Conservation (phyloP, 1,140 invertebrate genomes). For the Drosophila gunungcola region DNA sequence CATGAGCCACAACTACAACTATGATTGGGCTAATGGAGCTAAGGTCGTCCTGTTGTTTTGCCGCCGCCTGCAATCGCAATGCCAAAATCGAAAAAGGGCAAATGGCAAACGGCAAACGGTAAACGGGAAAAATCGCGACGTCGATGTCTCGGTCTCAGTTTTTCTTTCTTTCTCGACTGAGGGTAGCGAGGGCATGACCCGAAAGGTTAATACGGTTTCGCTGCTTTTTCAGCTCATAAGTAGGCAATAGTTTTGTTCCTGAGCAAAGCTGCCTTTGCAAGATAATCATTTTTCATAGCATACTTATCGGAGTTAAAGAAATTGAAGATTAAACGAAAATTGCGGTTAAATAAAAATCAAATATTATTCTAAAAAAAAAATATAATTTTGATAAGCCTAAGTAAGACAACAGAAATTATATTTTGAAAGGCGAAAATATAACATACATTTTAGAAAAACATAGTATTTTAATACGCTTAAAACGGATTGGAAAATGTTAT, state of each 20-base stretch:
- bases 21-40: slow-evolving; percentile 43
- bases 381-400: too few relatives aligned
- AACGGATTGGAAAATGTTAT: too few relatives aligned
- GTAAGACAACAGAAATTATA: too few relatives aligned
- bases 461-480: too few relatives aligned
- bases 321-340: too few relatives aligned
- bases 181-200: slow-evolving; percentile 21
- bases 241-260: neutral
- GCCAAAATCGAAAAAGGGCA: slow-evolving; percentile 25
- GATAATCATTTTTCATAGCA: neutral
- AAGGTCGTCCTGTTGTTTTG: slow-evolving; percentile 20
- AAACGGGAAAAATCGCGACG: slow-evolving; percentile 35
- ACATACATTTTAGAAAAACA: too few relatives aligned
- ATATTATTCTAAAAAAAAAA: too few relatives aligned
- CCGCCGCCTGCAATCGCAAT: slow-evolving; percentile 25
- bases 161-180: neutral
- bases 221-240: neutral
- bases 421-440: too few relatives aligned
- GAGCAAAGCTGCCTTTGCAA: neutral
- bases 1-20: slow-evolving; percentile 38
- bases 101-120: slow-evolving; percentile 10
- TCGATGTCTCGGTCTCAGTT: slow-evolving; percentile 31
- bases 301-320: too few relatives aligned
- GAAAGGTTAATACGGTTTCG: neutral
- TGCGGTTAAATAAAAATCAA: too few relatives aligned